Evolutionary conservation across 2,888 invertebrate genomes (phyloP), one percentile per base, ranked within the genome.

Genomic region (Drosophila falleni): DNA sequence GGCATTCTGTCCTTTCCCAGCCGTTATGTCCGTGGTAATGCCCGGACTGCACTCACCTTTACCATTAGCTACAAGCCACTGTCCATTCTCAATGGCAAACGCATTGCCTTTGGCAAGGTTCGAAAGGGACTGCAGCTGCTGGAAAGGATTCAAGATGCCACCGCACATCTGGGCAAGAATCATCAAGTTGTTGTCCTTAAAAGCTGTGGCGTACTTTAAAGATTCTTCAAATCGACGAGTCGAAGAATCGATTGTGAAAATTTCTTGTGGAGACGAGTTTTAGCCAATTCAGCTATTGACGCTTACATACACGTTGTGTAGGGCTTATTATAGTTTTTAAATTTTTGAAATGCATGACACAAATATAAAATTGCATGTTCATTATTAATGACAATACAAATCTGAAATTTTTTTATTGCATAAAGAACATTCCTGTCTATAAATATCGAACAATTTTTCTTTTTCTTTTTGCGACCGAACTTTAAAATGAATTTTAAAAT

Each of bases 41-140:
- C 86, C 53, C 70, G 77, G 1, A 72, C 71, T 10, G 70, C 76
- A 4, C 77, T 92, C 3, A 84, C 82, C 44, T 92, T 92, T 29
- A 89, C 90, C 11, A 81, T 92, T 19, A 92, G 91, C 61, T 92
- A 92, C 46, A 90, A 90, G 59, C 91, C 92, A 6, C 54, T 92
- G 26, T 81, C 88, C 16, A 82, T 89, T 6, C 50, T 92, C 15
- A 92, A 92, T 77, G 92, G 91, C 10, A 89, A 91, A 51, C 85
- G 92, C 1, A 81, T 91, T 29, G 92, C 91, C 1, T 92, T 92
- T 39, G 93, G 92, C 11, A 86, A 89, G 56, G 83, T 92, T 0
- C 76, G 88, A 16, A 86, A 85, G 58, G 92, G 92, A 2, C 51
- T 89, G n/a, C 81, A 79, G 47, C 66, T 91, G 8, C 70, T 92